Base-by-base conservation (phyloP, 1,140 invertebrate species). In the Drepana arcuata region DNA sequence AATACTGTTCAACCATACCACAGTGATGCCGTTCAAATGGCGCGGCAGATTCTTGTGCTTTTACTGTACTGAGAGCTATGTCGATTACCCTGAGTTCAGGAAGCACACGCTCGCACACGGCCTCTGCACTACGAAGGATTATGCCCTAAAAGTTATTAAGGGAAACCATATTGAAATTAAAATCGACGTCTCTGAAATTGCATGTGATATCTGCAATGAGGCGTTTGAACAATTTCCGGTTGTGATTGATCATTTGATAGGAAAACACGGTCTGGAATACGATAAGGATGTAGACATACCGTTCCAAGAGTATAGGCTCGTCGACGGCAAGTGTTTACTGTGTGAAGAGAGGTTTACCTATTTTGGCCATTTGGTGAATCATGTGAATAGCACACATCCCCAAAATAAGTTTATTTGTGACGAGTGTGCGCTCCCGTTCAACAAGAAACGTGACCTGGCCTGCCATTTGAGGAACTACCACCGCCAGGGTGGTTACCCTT, bases 1-100 rank as follows among this genome's bases (percentile, higher is more conserved):
- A 72, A 67, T 64, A 18, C 43, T 81, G 13, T 81, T 78, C 68
- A 72, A 81, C 56, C 58, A 65, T 46, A 78, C 69, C 0, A 55
- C 67, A 4, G 57, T 81, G 26, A 55, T 78, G 16, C 77, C 77
- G 7, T 81, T 81, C 49, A 81, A 78, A 66, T 78, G 77, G 77
- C 43, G 60, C 7, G 61, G 65, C 11, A 65, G 46, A 41, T 75
- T 65, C 32, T 40, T 60, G 1, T 80, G 75, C 43, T 80, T 78
- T 44, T 75, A 72, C 42, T 80, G 73, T 41, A 62, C 62, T 2
- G 48, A 69, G 41, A 55, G 37, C n/a, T 67, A 49, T 34, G 14
- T 40, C 0, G 55, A 72, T 25, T 74, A 80, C 35, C 12, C 29
- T 1, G 58, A 70, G 2, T 65, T 81, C 12, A 66, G 44, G 39